These are phyloP conservation scores for Drosophila testacea DNA, from an alignment of 2,888 invertebrate genomes.

Conservation along the genomic window DNA sequence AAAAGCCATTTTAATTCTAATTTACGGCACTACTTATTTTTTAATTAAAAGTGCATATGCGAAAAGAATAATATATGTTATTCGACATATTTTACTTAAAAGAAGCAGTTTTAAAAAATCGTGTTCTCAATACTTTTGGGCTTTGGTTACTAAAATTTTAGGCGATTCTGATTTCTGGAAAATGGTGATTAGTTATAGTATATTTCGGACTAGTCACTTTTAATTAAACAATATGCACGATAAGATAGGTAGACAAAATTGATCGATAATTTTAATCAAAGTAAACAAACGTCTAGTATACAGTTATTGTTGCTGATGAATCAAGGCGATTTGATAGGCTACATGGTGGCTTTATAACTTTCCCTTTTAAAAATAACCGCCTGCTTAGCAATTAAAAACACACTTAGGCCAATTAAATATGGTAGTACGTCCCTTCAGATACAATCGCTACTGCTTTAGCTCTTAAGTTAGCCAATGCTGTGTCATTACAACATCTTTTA, in stretches of 20 bases:
- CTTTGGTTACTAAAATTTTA: not conserved
- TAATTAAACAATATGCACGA: constrained; percentile 1
- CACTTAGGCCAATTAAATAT: constrained; percentile 2
- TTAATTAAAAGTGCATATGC: not conserved
- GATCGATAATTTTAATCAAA: constrained; percentile 13
- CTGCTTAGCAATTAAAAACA: not conserved
- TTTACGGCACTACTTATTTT: not conserved
- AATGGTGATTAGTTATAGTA: not conserved
- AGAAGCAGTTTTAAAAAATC: not conserved
- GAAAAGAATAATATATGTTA: not conserved
- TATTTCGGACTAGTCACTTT: not conserved
- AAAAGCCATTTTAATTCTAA: not conserved
- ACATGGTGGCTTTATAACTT: not conserved
- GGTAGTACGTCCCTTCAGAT: constrained; percentile 29
- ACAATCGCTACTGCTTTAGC: constrained; percentile 32
- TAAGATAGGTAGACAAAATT: constrained; percentile 23
- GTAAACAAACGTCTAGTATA: constrained; percentile 1
- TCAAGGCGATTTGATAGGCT: constrained; percentile 10
- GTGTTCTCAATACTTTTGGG: not conserved
- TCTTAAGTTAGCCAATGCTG: constrained; percentile 54
- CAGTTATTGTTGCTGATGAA: constrained; percentile 11
- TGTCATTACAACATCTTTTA: constrained; percentile 46
- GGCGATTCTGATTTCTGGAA: not conserved
- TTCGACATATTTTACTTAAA: not conserved
- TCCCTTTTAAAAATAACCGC: constrained; percentile 1